Conservation (phyloP, 2,113 vertebrate species). For the Rhea americana region DNA sequence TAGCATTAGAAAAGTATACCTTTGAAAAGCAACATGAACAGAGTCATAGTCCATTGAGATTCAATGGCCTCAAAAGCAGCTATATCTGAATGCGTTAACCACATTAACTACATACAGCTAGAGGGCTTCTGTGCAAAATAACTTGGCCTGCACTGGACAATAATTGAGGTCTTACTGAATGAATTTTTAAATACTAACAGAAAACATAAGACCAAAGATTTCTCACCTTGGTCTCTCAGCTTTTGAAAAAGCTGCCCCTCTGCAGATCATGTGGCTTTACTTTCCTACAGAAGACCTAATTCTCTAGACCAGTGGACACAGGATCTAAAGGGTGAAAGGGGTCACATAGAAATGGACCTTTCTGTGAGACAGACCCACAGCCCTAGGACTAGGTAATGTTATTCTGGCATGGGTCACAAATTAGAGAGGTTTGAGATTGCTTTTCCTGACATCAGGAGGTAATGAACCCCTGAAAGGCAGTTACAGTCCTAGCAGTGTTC, state of each 20-base stretch:
- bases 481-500: neutral
- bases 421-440: neutral
- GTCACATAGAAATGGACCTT: neutral
- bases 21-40: neutral
- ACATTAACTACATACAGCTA: neutral
- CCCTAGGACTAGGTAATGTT: neutral
- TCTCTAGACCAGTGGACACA: neutral
- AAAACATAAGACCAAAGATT: neutral
- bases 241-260: neutral
- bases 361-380: neutral
- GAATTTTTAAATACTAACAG: neutral
- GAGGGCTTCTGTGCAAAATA: conserved; percentile 1
- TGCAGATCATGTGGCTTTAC: neutral
- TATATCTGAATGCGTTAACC: neutral
- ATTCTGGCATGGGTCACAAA: neutral
- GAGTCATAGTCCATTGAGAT: neutral
- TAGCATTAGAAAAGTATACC: neutral
- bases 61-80: conserved; percentile 8
- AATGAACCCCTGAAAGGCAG: neutral
- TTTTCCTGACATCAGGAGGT: neutral
- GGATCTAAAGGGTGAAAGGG: neutral
- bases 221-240: neutral
- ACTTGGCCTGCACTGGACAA: neutral
- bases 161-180: neutral
- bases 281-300: neutral